Percentiles rank a stretch among this genome's conserved stretches.
Conservation (phyloP, 2,797 vertebrate genomes). For the Psittacula derbiana region DNA sequence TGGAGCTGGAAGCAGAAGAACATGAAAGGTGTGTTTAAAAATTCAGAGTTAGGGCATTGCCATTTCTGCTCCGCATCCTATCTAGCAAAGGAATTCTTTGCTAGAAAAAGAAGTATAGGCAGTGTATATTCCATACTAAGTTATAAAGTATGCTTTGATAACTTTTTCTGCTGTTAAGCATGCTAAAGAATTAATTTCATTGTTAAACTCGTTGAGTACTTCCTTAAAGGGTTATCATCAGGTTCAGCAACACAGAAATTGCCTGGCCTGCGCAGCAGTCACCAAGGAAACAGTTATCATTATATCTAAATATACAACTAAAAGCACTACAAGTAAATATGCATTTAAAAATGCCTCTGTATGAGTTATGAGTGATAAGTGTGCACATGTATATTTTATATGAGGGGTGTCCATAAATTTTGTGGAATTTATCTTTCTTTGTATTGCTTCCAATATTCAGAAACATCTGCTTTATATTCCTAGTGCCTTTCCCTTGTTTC, state of each 20-base stretch:
- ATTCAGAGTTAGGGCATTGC: not conserved
- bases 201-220: not conserved
- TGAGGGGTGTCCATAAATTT: rapidly evolving
- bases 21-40: not conserved
- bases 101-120: not conserved
- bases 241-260: not conserved
- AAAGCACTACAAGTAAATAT: not conserved
- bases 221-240: not conserved
- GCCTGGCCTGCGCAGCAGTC: not conserved
- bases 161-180: not conserved
- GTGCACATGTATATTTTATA: not conserved
- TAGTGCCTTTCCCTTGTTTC: not conserved
- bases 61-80: not conserved
- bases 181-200: not conserved
- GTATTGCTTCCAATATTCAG: not conserved
- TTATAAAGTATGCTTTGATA: not conserved
- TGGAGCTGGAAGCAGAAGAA: slow-evolving; percentile 60
- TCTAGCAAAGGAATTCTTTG: not conserved
- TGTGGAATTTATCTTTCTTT: not conserved
- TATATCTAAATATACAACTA: not conserved
- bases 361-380: not conserved
- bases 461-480: not conserved
- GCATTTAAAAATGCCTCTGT: not conserved
- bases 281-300: not conserved
- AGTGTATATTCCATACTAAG: rapidly evolving